These are phyloP conservation scores for Spodoptera litura DNA, from an alignment of 1,140 invertebrate species.

Conservation along the genomic window DNA sequence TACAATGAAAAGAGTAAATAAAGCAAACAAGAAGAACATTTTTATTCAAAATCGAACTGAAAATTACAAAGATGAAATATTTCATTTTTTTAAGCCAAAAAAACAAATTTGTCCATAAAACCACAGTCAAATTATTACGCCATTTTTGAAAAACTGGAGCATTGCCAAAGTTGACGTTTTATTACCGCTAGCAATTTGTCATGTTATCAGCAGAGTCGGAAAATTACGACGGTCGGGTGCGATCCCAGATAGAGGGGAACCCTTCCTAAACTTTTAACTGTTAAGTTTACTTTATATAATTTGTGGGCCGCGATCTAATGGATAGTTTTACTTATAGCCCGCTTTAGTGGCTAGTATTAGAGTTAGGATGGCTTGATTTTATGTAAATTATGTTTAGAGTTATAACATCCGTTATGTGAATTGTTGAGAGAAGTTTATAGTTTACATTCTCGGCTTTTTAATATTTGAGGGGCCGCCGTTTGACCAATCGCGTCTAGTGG, in stretches of 20 bases:
- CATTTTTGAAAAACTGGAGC: neutral
- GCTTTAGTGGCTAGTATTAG: neutral
- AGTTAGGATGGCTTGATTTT: no score
- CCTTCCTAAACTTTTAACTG: constrained; percentile 11
- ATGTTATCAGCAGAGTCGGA: constrained; percentile 9
- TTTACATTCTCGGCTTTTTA: no score
- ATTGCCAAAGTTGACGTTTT: constrained; percentile 6
- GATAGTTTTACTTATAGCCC: neutral
- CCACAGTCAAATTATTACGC: neutral
- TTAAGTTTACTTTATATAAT: constrained; percentile 15
- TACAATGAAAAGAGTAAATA: no score
- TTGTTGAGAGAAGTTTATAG: no score
- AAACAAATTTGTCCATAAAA: neutral
- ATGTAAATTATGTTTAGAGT: no score
- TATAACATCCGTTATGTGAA: no score
- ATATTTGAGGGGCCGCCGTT: no score
- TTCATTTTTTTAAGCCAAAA: neutral
- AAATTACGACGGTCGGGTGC: constrained; percentile 16
- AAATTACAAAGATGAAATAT: no score
- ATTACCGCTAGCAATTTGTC: constrained; percentile 2
- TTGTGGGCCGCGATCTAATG: constrained; percentile 4
- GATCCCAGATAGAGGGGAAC: neutral
- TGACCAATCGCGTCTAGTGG: no score
- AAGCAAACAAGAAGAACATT: no score
- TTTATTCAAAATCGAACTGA: no score